A percentile compares a stretch with the other conserved stretches of the same genome.
These are phyloP conservation scores for Malacoctenus gilli DNA, from an alignment of 2,797 vertebrate genomes.

Conservation along the genomic window DNA sequence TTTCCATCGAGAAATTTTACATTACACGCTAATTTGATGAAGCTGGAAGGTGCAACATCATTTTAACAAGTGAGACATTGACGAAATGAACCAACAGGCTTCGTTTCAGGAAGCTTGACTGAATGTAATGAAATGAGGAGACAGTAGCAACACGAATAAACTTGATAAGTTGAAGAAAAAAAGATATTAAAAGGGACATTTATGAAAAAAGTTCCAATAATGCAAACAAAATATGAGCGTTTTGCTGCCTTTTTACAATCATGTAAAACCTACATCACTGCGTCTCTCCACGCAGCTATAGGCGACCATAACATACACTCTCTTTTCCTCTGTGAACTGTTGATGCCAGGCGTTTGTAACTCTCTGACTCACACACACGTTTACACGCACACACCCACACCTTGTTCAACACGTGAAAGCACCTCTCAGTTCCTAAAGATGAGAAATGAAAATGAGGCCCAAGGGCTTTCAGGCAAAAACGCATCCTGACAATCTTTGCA, in stretches of 20 bases:
- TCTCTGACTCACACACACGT: constrained; percentile 8
- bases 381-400: constrained; percentile 33
- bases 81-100: no score
- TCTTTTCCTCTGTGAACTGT: constrained; percentile 21
- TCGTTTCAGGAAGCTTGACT: no score
- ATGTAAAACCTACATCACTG: constrained; percentile 16
- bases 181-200: no score
- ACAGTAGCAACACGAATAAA: no score
- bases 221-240: no score
- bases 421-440: constrained; percentile 51
- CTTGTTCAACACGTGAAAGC: constrained; percentile 56
- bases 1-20: no score
- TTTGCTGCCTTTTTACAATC: neutral
- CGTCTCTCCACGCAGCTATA: neutral
- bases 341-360: constrained; percentile 16
- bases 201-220: no score
- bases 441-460: constrained; percentile 63
- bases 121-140: no score
- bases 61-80: no score
- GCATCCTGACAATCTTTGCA: constrained; percentile 61
- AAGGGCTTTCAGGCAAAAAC: constrained; percentile 60
- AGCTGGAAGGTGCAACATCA: no score
- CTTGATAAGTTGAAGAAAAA: no score
- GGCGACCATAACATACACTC: neutral
- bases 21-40: no score